phyloP scores from a whole-genome alignment of 2,888 invertebrate genomes.

The Thysanoteuthis rhombus region DNA sequence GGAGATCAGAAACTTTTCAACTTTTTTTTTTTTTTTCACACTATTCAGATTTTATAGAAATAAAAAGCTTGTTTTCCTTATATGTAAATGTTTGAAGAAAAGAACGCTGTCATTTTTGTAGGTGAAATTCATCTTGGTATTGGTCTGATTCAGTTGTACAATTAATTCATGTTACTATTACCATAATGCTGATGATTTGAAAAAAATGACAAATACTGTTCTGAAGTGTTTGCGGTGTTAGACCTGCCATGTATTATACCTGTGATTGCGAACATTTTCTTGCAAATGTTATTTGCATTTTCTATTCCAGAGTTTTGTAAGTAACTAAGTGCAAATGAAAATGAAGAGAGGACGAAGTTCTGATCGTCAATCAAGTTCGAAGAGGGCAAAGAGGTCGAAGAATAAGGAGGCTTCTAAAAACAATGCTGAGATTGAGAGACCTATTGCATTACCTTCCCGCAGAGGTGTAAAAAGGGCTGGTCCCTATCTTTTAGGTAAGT shows the following conservation, averaged over 20 bases:
- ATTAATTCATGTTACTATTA: too few species aligned
- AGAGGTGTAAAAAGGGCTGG: conserved; percentile 72
- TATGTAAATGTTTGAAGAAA: too few species aligned
- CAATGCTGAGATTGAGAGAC: not conserved
- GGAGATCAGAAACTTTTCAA: too few species aligned
- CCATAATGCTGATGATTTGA: not conserved
- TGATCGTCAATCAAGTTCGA: conserved; percentile 26
- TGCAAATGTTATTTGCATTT: not conserved
- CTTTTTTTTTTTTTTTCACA: too few species aligned
- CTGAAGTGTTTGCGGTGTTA: not conserved
- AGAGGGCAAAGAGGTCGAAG: not conserved
- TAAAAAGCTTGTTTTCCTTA: too few species aligned
- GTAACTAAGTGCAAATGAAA: not conserved
- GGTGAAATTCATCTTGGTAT: too few species aligned
- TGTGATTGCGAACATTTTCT: not conserved
- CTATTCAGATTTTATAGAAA: too few species aligned
- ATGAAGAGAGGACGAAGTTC: conserved; percentile 30
- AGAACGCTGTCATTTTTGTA: too few species aligned
- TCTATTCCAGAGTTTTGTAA: not conserved
- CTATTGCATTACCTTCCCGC: not conserved
- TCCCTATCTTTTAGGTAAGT: conserved; percentile 73
- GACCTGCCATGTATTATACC: not conserved
- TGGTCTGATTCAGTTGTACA: too few species aligned
- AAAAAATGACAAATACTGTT: not conserved
- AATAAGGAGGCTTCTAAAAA: not conserved